A percentile compares a stretch with the other conserved stretches of the same genome.
These are phyloP conservation scores for Rachycentron canadum DNA, from an alignment of 2,797 vertebrate species.

Conservation along the genomic window DNA sequence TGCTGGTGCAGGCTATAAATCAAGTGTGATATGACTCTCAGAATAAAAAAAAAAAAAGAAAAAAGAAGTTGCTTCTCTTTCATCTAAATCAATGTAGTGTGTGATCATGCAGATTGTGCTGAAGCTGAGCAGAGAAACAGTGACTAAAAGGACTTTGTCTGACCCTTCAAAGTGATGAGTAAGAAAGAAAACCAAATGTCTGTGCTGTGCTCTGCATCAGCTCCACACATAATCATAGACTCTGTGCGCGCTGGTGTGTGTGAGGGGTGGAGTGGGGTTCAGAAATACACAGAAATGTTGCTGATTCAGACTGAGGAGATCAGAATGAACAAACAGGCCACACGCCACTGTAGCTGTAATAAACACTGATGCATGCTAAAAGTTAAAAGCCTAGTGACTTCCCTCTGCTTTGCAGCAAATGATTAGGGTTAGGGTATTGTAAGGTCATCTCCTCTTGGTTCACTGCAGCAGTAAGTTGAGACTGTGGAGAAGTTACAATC, in stretches of 20 bases:
- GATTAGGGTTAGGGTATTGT: constrained; percentile 3
- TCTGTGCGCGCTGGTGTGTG: background rate
- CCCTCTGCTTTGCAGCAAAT: constrained; percentile 5
- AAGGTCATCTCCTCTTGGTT: constrained; percentile 18
- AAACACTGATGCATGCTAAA: constrained; percentile 6
- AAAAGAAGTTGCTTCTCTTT: constrained; percentile 52
- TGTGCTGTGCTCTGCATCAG: constrained; percentile 46
- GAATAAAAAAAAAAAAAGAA: constrained; percentile 23
- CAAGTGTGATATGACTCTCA: constrained; percentile 49
- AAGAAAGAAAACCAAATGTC: constrained; percentile 51
- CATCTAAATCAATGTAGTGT: constrained; percentile 49
- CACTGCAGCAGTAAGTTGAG: background rate
- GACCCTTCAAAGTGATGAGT: constrained; percentile 67
- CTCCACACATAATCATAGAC: constrained; percentile 5
- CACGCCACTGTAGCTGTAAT: constrained; percentile 11
- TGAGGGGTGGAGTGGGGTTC: background rate
- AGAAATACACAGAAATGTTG: constrained; percentile 52
- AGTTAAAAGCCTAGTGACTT: background rate
- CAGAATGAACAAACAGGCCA: constrained; percentile 31
- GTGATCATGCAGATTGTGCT: constrained; percentile 62
- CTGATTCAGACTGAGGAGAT: constrained; percentile 61
- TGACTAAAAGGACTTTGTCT: constrained; percentile 56
- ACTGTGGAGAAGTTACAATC: constrained; percentile 4
- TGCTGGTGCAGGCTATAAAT: constrained; percentile 67
- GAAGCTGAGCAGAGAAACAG: constrained; percentile 36